These are phyloP conservation scores for Erpornis zantholeuca DNA, from an alignment of 2,113 vertebrate species.

Conservation along the genomic window DNA sequence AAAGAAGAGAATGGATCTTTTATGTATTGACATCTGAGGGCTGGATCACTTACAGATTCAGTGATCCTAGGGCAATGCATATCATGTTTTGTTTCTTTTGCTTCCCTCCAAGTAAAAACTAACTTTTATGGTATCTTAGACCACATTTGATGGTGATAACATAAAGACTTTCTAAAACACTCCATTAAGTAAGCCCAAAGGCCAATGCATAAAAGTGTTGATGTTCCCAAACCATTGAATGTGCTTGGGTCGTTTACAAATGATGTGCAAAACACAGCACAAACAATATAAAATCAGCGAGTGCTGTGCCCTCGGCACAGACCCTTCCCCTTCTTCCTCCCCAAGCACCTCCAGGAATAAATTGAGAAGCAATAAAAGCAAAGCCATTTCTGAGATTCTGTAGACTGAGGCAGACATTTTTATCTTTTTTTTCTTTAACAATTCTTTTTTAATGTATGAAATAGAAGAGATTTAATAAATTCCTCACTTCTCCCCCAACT, in stretches of 20 bases:
- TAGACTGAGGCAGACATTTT: neutral
- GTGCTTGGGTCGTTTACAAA: neutral
- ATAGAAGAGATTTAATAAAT: neutral
- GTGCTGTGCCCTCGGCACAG: neutral
- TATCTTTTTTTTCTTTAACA: neutral
- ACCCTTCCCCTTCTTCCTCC: neutral
- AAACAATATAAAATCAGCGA: neutral
- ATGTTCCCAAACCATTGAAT: neutral
- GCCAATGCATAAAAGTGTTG: neutral
- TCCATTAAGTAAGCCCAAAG: neutral
- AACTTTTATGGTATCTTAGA: neutral
- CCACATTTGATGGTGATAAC: neutral
- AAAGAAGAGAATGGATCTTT: neutral
- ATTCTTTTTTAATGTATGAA: neutral
- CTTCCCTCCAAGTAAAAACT: neutral
- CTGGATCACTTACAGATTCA: neutral
- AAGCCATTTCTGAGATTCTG: neutral
- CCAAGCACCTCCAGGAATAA: neutral
- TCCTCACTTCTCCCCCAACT: accelerated
- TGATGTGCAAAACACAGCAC: neutral
- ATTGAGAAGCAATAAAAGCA: neutral
- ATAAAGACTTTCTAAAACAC: neutral
- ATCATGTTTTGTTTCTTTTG: neutral
- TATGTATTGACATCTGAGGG: neutral
- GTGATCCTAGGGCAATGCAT: neutral